These are phyloP conservation scores for Apeltes quadracus DNA, from an alignment of 2,113 vertebrate species.

Conservation along the genomic window DNA sequence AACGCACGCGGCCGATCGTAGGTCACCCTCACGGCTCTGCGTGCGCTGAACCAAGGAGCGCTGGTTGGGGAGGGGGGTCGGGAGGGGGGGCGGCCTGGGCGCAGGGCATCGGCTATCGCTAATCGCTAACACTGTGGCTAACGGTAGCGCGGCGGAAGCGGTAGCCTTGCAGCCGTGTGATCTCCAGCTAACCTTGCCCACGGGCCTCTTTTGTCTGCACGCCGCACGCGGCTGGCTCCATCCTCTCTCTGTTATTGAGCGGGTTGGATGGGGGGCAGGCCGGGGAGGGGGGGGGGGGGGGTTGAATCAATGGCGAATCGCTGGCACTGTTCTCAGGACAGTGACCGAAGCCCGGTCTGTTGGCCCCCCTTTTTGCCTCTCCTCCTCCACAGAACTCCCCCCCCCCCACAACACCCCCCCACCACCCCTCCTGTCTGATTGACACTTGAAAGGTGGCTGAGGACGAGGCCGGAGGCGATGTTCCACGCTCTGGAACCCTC, in stretches of 20 bases:
- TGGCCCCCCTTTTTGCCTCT: slow-evolving; percentile 68
- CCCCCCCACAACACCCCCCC: slow-evolving; percentile 43
- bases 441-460: slow-evolving; percentile 99
- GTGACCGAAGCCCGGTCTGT: slow-evolving; percentile 93
- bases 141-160: slow-evolving; percentile 63
- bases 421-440: slow-evolving; percentile 91
- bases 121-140: slow-evolving; percentile 72
- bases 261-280: slow-evolving; percentile 36
- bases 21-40: slow-evolving; percentile 89
- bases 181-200: slow-evolving; percentile 99
- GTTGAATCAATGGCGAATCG: slow-evolving; percentile 95
- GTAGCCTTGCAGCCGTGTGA: slow-evolving; percentile 83
- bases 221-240: slow-evolving; percentile 76
- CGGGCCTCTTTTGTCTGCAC: slow-evolving; percentile 87
- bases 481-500: slow-evolving; percentile 94
- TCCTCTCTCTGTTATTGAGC: slow-evolving; percentile 93
- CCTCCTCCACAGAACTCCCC: slow-evolving; percentile 42
- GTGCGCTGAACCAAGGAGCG: slow-evolving; percentile 86
- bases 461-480: slow-evolving; percentile 96
- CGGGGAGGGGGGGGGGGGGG: slow-evolving; percentile 17
- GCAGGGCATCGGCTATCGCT: slow-evolving; percentile 62
- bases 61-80: slow-evolving; percentile 59
- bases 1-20: slow-evolving; percentile 56
- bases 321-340: slow-evolving; percentile 98
- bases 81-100: slow-evolving; percentile 43